Base-by-base conservation (phyloP, 2,797 vertebrate species). In the Sitta carolinensis region DNA sequence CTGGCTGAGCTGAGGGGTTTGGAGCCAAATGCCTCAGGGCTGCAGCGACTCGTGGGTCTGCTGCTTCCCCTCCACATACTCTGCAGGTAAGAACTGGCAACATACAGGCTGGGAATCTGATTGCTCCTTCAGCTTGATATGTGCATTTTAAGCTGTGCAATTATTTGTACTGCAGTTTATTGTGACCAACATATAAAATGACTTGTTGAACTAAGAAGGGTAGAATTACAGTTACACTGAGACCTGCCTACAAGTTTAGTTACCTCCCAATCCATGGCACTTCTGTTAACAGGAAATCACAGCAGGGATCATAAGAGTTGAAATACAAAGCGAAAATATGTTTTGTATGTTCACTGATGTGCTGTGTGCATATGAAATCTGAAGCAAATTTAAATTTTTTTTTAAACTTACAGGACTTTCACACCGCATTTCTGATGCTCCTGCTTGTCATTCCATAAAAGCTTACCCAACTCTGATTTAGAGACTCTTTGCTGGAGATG, bases 61-160 rank as follows among this genome's bases (percentile, higher is more conserved):
- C 59, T 55, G 40, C 52, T 70, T 55, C n/a, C 20, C 17, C 20
- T 23, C 20, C 48, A 12, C 4, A 2, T 0, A 3, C 5, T 9
- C 48, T 48, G 63, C 13, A 72, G 51, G 10, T 9, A 59, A 25
- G 51, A 21, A 5, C 2, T 3, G 4, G 17, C 8, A 63, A 51
- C 0, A 1, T 3, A 7, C 0, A 13, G 38, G 57, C 32, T 77
- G 52, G 54, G 58, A 77, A 68, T 19, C 2, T 8, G 12, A 61
- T 2, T 43, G 54, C 38, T 70, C 16, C 57, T 58, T 84, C 57
- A 62, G 42, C 34, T 62, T 19, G 13, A 52, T 19, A 52, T 1
- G 1, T 9, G 17, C 7, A 13, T 27, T 78, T 90, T 54, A 8
- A 50, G 29, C 11, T 55, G n/a, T 11, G 47, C 6, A 2, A 32